These are phyloP conservation scores for Gorsachius magnificus DNA, from an alignment of 2,797 vertebrate genomes.

Conservation along the genomic window DNA sequence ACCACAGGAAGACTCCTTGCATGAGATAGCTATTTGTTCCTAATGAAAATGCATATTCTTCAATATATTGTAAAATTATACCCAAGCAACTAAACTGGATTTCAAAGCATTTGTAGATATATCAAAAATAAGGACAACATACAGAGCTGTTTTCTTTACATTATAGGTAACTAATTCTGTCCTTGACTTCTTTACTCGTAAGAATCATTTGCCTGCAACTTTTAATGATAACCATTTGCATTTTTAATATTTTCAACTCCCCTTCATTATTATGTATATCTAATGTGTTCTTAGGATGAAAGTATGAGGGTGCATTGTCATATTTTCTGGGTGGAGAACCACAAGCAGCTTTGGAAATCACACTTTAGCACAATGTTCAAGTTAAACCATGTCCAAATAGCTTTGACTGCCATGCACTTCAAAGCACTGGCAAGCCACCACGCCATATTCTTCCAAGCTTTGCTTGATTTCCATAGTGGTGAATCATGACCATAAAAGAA, in stretches of 20 bases:
- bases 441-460: background rate
- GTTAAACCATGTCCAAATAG: conserved; percentile 18
- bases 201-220: background rate
- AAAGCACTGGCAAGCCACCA: conserved; percentile 44
- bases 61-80: background rate
- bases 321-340: conserved; percentile 40
- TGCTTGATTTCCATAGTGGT: conserved; percentile 34
- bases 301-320: background rate
- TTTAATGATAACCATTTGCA: background rate
- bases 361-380: conserved; percentile 32
- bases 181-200: background rate
- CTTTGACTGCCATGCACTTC: conserved; percentile 24
- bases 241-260: background rate
- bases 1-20: background rate
- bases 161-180: background rate
- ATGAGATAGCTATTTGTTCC: background rate
- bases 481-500: conserved; percentile 60
- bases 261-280: background rate
- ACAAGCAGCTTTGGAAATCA: conserved; percentile 32
- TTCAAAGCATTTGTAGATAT: background rate
- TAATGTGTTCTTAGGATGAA: background rate
- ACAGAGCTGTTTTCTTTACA: background rate
- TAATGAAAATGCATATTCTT: background rate
- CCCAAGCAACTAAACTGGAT: background rate
- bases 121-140: background rate